Base-by-base conservation (phyloP, 1,140 invertebrate genomes). In the Harlomillsia oculata region DNA sequence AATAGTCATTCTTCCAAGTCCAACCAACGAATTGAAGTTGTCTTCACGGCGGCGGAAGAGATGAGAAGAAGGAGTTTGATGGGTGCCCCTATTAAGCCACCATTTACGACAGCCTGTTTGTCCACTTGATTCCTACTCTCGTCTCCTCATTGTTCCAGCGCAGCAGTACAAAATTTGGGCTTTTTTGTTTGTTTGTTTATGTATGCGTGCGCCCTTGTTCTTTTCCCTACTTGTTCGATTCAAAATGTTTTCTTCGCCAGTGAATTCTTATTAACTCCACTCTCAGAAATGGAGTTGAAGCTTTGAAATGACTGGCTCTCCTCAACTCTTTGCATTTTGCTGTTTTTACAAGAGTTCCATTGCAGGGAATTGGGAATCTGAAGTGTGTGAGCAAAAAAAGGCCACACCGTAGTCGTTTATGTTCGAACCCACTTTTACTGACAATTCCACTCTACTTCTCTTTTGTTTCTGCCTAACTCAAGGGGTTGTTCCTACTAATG, bases 81-180 rank as follows among this genome's bases (percentile, higher is more conserved):
- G 45, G 45, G 45, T 48, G 30, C 36, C 45, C 45, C 45, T 48
- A 48, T 48, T 48, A 48, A 48, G 45, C 45, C 21, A 28, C 23
- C 18, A 26, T 45, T 45, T 45, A 45, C 23, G 25, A 13, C 23
- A 45, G 16, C 26, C 23, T n/a, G 29, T 6, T 5, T 32, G 34
- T 32, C 45, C 30, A 48, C n/a, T n/a, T n/a, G n/a, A n/a, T n/a
- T n/a, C n/a, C n/a, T 48, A 29, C 29, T 21, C 16, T 45, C 28
- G 16, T 45, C 30, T 18, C 25, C 16, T 34, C 45, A 32, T 32
- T 32, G 45, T 13, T 45, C 16, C 26, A 45, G 43, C 43, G 20
- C 21, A 41, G 39, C 18, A 41, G 18, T 8, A 41, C 20, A 45
- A 45, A 28, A 45, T 28, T 32, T 20, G 30, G 30, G 45, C 45